phyloP scores from a whole-genome alignment of 2,113 vertebrate species.

The Bubalus kerabau region DNA sequence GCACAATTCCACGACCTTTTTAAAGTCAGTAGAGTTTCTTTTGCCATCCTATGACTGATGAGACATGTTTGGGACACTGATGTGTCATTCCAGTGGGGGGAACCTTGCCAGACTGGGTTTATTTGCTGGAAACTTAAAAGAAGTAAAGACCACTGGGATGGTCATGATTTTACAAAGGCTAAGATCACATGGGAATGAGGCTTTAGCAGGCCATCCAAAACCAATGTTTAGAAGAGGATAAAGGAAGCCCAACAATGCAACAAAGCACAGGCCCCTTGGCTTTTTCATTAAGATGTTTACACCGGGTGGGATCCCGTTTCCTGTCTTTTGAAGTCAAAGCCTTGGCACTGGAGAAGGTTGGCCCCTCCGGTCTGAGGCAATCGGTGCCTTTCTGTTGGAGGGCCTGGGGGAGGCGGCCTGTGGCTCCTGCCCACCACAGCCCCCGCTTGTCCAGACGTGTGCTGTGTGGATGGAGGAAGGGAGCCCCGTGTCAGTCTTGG shows the following conservation, averaged over 20 bases:
- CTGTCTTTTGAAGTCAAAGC: slow-evolving; percentile 25
- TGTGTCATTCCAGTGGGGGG: not conserved
- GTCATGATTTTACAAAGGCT: not conserved
- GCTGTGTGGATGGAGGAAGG: not conserved
- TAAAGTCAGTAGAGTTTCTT: not conserved
- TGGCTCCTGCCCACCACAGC: not conserved
- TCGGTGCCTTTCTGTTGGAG: not conserved
- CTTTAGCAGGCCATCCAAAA: slow-evolving; percentile 22
- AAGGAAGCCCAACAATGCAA: not conserved
- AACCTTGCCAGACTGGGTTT: not conserved
- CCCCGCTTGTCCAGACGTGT: rapidly evolving
- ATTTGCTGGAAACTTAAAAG: slow-evolving; percentile 44
- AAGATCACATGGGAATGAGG: not conserved
- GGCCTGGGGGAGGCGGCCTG: not conserved
- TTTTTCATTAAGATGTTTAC: not conserved
- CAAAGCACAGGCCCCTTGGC: not conserved
- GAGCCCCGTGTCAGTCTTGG: rapidly evolving
- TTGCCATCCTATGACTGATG: not conserved
- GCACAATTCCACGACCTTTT: not conserved
- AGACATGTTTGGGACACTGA: not conserved
- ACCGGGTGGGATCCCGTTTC: not conserved
- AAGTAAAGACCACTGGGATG: not conserved
- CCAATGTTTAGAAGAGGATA: slow-evolving; percentile 40
- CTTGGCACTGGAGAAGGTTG: not conserved
- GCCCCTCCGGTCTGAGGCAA: not conserved